phyloP scores from a whole-genome alignment of 2,113 vertebrate species.

The Oenanthe melanoleuca region DNA sequence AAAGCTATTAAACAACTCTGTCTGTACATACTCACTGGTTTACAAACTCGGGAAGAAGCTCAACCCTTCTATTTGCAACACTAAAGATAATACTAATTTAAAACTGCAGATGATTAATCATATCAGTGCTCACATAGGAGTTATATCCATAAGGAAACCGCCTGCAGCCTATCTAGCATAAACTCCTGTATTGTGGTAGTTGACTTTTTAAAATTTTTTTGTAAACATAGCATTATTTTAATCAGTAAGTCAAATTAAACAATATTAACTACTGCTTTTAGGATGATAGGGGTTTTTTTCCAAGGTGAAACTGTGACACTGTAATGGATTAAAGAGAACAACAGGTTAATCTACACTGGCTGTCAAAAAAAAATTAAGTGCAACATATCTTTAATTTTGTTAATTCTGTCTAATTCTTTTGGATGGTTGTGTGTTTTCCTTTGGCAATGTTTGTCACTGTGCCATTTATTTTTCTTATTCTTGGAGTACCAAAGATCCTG shows the following conservation, averaged over 20 bases:
- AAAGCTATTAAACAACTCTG: slow-evolving; percentile 21
- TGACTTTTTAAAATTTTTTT: slow-evolving; percentile 7
- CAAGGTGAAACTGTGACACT: slow-evolving; percentile 62
- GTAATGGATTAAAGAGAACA: slow-evolving; percentile 44
- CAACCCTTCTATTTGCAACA: slow-evolving; percentile 44
- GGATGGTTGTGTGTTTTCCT: slow-evolving; percentile 34
- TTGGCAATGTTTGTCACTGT: slow-evolving; percentile 54
- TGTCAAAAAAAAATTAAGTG: slow-evolving; percentile 36
- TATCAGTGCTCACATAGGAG: slow-evolving; percentile 56
- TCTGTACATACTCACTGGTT: slow-evolving; percentile 51
- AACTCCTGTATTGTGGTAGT: slow-evolving; percentile 51
- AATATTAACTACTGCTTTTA: slow-evolving; percentile 72
- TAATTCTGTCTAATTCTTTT: slow-evolving; percentile 43
- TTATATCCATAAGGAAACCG: slow-evolving; percentile 38
- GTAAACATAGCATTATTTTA: slow-evolving; percentile 65
- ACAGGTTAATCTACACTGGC: slow-evolving; percentile 56
- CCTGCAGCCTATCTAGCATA: slow-evolving; percentile 57
- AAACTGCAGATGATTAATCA: slow-evolving; percentile 40
- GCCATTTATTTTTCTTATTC: slow-evolving; percentile 71
- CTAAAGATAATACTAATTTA: slow-evolving; percentile 56
- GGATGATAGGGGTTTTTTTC: slow-evolving; percentile 49
- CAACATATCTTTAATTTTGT: slow-evolving; percentile 40
- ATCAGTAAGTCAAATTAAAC: slow-evolving; percentile 64
- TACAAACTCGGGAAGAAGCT: slow-evolving; percentile 22
- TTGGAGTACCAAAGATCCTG: slow-evolving; percentile 81